Conservation (phyloP, 2,113 vertebrate genomes). For the Ptilonorhynchus violaceus region DNA sequence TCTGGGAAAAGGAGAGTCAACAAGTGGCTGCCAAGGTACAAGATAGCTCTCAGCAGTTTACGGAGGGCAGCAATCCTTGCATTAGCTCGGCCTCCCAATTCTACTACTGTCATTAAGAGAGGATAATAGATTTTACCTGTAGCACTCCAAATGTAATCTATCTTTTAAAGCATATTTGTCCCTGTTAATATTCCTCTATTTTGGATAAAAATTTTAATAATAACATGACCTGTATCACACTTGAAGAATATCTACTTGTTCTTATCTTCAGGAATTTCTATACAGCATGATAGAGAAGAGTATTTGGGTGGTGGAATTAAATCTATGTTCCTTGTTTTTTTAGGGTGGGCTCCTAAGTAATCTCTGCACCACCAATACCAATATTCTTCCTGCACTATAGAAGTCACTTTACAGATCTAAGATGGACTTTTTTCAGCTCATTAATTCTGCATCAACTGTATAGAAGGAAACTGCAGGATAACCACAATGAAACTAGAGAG, state of each 20-base stretch:
- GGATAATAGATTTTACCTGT: not conserved
- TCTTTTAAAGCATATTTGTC: not conserved
- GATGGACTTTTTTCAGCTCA: not conserved
- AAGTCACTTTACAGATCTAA: not conserved
- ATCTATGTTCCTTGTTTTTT: not conserved
- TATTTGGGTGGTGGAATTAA: not conserved
- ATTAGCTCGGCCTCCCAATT: not conserved
- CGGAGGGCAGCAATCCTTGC: not conserved
- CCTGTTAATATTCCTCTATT: not conserved
- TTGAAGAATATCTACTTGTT: not conserved
- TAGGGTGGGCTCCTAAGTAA: not conserved
- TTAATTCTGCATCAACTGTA: not conserved
- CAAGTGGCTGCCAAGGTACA: not conserved
- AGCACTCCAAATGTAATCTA: not conserved
- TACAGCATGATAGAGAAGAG: not conserved
- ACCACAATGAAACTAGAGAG: not conserved
- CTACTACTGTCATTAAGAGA: not conserved
- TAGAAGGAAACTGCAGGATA: not conserved
- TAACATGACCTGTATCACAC: fast-evolving
- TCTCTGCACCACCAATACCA: not conserved
- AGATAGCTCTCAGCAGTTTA: not conserved
- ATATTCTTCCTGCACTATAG: not conserved
- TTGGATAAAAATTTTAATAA: not conserved
- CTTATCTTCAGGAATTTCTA: not conserved
- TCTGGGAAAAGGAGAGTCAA: not conserved